Percentiles rank a stretch among this genome's conserved stretches.
Conservation (phyloP, 92 coral and sea anemone species). For the Umimayanthus kanabou region DNA sequence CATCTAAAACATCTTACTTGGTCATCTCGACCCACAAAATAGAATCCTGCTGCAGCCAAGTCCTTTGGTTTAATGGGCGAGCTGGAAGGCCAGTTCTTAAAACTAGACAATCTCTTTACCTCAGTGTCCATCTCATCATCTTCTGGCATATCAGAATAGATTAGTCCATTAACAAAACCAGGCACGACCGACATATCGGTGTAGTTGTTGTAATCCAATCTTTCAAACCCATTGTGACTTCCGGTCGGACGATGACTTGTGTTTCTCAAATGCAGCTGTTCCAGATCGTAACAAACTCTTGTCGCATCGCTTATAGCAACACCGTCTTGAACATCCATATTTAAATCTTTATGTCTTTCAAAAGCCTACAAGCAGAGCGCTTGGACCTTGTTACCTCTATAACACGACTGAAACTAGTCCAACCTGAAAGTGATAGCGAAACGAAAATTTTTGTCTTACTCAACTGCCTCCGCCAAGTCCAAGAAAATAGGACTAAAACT, state of each 20-base stretch:
- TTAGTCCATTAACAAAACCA: conserved; percentile 18
- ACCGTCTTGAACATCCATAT: conserved; percentile 32
- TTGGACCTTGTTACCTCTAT: not conserved
- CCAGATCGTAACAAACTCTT: not conserved
- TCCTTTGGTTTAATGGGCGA: conserved; percentile 69
- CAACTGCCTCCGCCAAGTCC: not conserved
- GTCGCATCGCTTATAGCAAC: not conserved
- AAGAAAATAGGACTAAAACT: not conserved
- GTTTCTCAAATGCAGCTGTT: not conserved
- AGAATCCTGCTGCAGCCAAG: conserved; percentile 87
- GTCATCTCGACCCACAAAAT: conserved; percentile 70
- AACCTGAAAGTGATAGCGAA: not conserved
- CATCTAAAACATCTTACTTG: conserved; percentile 85
- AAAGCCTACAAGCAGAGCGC: not conserved
- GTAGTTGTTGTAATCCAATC: not conserved
- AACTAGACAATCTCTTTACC: conserved; percentile 75
- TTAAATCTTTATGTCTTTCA: not conserved
- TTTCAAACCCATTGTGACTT: not conserved
- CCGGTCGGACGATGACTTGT: not conserved
- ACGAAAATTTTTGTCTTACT: not conserved
- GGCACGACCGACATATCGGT: not conserved
- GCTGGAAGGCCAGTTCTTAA: conserved; percentile 67
- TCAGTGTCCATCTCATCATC: conserved; percentile 80
- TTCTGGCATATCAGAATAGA: conserved; percentile 52
- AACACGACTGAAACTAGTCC: not conserved